These are phyloP conservation scores for Onychostoma macrolepis DNA, from an alignment of 2,113 vertebrate species.

Conservation along the genomic window DNA sequence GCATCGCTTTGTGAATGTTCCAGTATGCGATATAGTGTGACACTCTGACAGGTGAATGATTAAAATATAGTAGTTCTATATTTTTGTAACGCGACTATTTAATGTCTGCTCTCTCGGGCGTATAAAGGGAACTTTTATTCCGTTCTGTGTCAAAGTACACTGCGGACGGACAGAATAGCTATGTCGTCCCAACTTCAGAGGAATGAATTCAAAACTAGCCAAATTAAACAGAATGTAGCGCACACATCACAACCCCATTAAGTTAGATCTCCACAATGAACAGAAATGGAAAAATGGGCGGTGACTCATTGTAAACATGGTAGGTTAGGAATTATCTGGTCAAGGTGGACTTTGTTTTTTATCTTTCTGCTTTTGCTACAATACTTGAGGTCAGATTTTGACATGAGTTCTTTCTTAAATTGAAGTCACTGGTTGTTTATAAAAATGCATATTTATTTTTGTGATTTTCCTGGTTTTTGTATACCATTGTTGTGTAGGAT, in stretches of 20 bases:
- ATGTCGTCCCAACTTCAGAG: slow-evolving; percentile 39
- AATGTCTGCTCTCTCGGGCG: slow-evolving; percentile 14
- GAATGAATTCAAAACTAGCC: slow-evolving; percentile 38
- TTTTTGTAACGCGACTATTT: slow-evolving; percentile 43
- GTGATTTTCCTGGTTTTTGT: slow-evolving; percentile 69
- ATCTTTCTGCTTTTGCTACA: slow-evolving; percentile 63
- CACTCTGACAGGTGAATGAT: slow-evolving; percentile 14
- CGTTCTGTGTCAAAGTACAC: slow-evolving; percentile 67
- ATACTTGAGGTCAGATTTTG: slow-evolving; percentile 81
- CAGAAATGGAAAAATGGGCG: slow-evolving; percentile 23
- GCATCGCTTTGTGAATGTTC: slow-evolving; percentile 29
- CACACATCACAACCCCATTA: slow-evolving; percentile 1
- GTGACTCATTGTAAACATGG: slow-evolving; percentile 44
- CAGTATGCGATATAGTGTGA: neutral
- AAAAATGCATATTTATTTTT: slow-evolving; percentile 82
- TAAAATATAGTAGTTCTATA: slow-evolving; percentile 38
- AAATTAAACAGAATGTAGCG: slow-evolving; percentile 55
- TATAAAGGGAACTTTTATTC: neutral
- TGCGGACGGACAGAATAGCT: slow-evolving; percentile 65
- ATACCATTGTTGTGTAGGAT: slow-evolving; percentile 70
- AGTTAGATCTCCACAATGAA: slow-evolving; percentile 17
- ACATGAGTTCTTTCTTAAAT: slow-evolving; percentile 65
- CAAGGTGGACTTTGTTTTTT: slow-evolving; percentile 19
- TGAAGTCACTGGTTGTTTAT: slow-evolving; percentile 82
- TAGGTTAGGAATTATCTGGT: slow-evolving; percentile 44